These are phyloP conservation scores for Dryomyza anilis DNA, from an alignment of 2,888 invertebrate genomes.

Conservation along the genomic window DNA sequence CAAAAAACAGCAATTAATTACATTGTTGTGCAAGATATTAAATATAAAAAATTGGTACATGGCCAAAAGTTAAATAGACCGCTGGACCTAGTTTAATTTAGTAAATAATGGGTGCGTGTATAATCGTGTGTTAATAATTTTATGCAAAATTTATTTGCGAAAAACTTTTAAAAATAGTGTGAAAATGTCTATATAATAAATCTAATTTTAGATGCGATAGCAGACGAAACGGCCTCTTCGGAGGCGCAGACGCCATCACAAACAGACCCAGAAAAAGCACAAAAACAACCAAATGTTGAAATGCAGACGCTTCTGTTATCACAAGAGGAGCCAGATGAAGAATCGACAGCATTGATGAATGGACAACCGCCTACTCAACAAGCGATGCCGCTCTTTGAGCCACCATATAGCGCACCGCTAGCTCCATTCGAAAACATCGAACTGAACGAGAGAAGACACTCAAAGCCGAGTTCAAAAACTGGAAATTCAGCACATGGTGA, in stretches of 20 bases:
- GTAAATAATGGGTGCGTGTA: slow-evolving; percentile 25
- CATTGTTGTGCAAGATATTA: too few species aligned
- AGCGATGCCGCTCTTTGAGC: slow-evolving; percentile 31
- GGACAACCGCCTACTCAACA: slow-evolving; percentile 10
- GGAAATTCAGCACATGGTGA: slow-evolving; percentile 1
- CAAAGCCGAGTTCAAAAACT: neutral
- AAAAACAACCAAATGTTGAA: neutral
- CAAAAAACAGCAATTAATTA: neutral
- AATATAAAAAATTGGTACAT: slow-evolving; percentile 34
- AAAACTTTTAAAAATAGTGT: neutral
- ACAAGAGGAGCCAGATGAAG: slow-evolving; percentile 21
- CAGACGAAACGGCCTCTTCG: slow-evolving; percentile 1
- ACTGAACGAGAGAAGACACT: slow-evolving; percentile 30
- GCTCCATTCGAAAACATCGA: slow-evolving; percentile 45
- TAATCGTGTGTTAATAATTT: too few species aligned
- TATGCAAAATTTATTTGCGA: neutral
- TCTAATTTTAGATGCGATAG: slow-evolving; percentile 28
- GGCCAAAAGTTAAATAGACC: slow-evolving; percentile 8
- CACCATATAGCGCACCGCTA: slow-evolving; percentile 46
- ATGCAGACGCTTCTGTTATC: neutral
- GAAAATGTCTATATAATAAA: neutral
- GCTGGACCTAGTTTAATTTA: neutral
- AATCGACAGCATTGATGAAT: slow-evolving; percentile 25
- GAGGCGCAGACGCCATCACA: slow-evolving; percentile 19
- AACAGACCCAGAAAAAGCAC: slow-evolving; percentile 14